Base-by-base conservation (phyloP, 1,140 invertebrate genomes). In the Anastrepha ludens region DNA sequence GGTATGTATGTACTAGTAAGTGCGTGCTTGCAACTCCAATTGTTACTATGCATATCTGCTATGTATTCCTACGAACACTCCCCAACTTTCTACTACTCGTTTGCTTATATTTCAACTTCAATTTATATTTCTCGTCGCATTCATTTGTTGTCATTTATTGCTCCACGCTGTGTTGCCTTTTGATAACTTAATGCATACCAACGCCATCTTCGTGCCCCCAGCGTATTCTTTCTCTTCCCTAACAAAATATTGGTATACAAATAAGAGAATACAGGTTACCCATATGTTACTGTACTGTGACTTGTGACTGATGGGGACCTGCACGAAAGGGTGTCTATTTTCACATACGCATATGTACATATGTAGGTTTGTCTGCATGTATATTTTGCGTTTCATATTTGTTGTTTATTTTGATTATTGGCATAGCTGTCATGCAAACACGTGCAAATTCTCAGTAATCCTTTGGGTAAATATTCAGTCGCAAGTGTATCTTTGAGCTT, bases 241-340 rank as follows among this genome's bases (percentile, higher is more conserved):
- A 81, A 11, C 5, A 47, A 44, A 9, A 8, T 2, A 3, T 29
- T 4, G 5, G 60, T 62, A 62, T 62, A 62, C 47, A 81, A 81
- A 81, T 81, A 81, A 50, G 74, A 81, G 50, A 11, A 41, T 81
- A 55, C 74, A 81, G 74, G 74, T 55, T 81, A 81, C 50, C 60
- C 13, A 81, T 6, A 50, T 81, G 74, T 47, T 81, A 55, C 29
- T 29, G 29, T 29, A 29, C 29, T 29, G 29, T 29, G 2, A 8
- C 74, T 20, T 29, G 20, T 81, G 74, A 81, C 74, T 50, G 50
- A 58, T 81, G 74, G 50, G n/a, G 47, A 13, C 47, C 2, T 29
- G 17, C n/a, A 81, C 74, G 74, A 81, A 81, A 58, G 74, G 47
- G 74, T 81, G 74, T 81, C 74, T 81, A 81, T 81, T 74, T 81